Conservation (phyloP, 2,888 invertebrate species). For the Netelia fuscicornis region DNA sequence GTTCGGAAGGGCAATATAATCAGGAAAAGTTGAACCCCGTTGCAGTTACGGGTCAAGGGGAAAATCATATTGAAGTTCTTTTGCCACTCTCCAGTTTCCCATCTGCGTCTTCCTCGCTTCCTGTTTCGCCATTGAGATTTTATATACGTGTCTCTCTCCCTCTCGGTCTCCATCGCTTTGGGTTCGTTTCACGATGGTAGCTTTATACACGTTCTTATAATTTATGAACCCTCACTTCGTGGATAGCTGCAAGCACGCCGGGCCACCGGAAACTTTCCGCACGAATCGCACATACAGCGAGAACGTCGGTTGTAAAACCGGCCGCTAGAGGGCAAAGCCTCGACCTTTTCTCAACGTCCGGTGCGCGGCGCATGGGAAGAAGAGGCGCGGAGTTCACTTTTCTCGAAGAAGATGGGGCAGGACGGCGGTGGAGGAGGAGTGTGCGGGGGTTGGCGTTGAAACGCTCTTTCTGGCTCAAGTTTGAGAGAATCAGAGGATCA, state of each 20-base stretch:
- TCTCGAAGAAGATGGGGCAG: neutral
- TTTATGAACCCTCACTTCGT: constrained; percentile 60
- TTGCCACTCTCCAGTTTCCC: constrained; percentile 4
- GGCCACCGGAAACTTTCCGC: constrained; percentile 55
- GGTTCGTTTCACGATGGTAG: constrained; percentile 37
- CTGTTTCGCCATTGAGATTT: constrained; percentile 29
- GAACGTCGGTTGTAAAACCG: constrained; percentile 30
- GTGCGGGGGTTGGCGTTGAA: neutral
- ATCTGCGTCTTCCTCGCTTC: constrained; percentile 1
- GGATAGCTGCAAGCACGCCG: constrained; percentile 22
- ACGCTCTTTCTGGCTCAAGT: constrained; percentile 1
- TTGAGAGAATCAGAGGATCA: constrained; percentile 2
- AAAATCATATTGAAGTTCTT: constrained; percentile 56
- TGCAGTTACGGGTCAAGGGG: constrained; percentile 57
- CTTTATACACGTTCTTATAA: constrained; percentile 63
- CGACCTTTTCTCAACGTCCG: constrained; percentile 23
- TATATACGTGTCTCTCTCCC: neutral
- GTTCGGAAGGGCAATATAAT: constrained; percentile 50
- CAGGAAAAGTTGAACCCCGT: constrained; percentile 43
- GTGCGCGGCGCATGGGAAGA: constrained; percentile 6
- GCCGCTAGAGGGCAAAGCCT: constrained; percentile 21
- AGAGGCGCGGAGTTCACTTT: constrained; percentile 11
- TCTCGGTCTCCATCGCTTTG: constrained; percentile 2
- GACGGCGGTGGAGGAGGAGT: no score
- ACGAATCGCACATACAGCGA: constrained; percentile 18